Conservation (phyloP, 2,113 vertebrate genomes). For the Acrocephalus kingi region DNA sequence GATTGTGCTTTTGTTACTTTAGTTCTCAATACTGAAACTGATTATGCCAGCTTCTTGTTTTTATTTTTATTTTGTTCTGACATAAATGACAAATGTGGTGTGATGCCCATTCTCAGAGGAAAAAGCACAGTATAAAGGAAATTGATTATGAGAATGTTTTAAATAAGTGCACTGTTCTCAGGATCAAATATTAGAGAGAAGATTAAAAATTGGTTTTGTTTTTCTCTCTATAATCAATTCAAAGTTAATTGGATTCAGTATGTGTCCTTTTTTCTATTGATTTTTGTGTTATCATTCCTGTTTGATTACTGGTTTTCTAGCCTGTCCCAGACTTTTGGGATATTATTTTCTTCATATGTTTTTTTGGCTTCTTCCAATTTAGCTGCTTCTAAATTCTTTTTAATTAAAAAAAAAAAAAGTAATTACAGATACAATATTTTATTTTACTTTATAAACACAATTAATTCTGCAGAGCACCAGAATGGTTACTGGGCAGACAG, state of each 20-base stretch:
- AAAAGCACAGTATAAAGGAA: neutral
- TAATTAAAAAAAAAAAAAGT: neutral
- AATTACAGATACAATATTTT: neutral
- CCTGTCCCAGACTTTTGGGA: neutral
- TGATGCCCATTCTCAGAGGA: neutral
- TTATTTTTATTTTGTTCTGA: slow-evolving; percentile 5
- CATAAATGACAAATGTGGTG: neutral
- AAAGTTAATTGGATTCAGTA: slow-evolving; percentile 32
- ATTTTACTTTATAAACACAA: neutral
- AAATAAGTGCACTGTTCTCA: neutral
- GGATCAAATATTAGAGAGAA: neutral
- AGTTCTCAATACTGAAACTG: neutral
- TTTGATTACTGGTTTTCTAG: neutral
- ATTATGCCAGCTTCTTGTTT: neutral
- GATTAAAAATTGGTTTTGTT: neutral
- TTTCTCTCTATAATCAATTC: slow-evolving; percentile 35
- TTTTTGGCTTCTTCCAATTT: neutral
- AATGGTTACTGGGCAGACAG: neutral
- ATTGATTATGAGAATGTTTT: neutral
- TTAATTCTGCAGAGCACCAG: neutral
- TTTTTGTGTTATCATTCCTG: slow-evolving; percentile 13
- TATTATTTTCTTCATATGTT: neutral
- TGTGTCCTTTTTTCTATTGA: neutral
- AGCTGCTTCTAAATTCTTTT: neutral
- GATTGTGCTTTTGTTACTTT: neutral